Base-by-base conservation (phyloP, 1,140 invertebrate species). In the Anadara kagoshimensis region DNA sequence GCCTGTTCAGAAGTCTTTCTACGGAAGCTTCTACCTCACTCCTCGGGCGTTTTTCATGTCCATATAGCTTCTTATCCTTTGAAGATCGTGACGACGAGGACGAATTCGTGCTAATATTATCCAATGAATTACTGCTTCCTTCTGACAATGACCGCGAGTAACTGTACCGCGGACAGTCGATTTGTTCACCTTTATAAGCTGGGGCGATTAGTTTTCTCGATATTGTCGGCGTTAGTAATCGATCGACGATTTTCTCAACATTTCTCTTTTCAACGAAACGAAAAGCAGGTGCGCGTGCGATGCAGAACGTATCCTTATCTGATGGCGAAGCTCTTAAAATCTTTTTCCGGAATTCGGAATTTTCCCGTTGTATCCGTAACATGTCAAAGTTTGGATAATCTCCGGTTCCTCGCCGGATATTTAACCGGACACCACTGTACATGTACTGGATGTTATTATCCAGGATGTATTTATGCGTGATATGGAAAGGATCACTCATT, bases 381-480 rank as follows among this genome's bases (percentile, higher is more conserved):
- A 75, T 75, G 49, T 75, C 73, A 45, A 75, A 75, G 54, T 75
- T 75, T 26, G 73, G 73, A 62, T 75, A 75, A 20, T 75, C 73
- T 5, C 61, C 61, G 66, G 62, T 75, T 36, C 73, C 29, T 49
- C 70, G 67, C 56, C 51, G 70, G 67, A 75, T 66, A 22, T 24
- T 58, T 8, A 58, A 22, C 1, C 67, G 73, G 12, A 54, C 51
- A 22, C 73, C 73, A 54, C 73, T 75, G 47, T 75, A 75, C 68
- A 75, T 75, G 49, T 75, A 75, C n/a, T 68, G 54, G 20, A 75
- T 63, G 47, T 75, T 63, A 44, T 75, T 69, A 47, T 75, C 63
- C n/a, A 75, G 45, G 26, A 75, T 49, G 54, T 75, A 75, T 44
- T 62, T 69, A 36, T 75, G 73, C 5, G 73, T 75, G 45, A 75